Conservation (phyloP, 35 echinoderm and acorn worm genomes). For the Hemicentrotus pulcherrimus region DNA sequence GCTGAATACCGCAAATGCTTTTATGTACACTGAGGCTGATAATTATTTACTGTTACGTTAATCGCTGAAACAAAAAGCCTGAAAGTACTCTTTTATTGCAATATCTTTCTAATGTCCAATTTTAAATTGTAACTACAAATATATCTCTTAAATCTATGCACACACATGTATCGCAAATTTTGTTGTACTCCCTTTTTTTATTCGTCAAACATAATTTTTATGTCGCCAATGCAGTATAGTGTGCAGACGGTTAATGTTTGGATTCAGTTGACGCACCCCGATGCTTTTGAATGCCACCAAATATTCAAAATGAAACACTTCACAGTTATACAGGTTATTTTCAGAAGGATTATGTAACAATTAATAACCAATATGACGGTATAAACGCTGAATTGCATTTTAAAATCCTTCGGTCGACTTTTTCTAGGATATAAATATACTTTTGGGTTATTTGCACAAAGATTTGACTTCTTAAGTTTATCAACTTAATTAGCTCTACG, state of each 20-base stretch:
- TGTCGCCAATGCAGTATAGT: not conserved
- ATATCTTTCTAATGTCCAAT: not conserved
- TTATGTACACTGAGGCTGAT: not conserved
- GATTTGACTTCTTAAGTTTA: too few relatives aligned
- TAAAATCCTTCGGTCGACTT: too few relatives aligned
- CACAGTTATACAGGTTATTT: too few relatives aligned
- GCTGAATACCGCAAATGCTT: too few relatives aligned
- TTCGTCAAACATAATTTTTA: too few relatives aligned
- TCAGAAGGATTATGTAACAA: too few relatives aligned
- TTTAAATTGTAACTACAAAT: not conserved
- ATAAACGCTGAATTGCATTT: too few relatives aligned
- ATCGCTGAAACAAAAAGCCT: not conserved
- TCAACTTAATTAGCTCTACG: too few relatives aligned
- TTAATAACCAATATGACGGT: too few relatives aligned
- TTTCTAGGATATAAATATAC: too few relatives aligned
- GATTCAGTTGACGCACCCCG: not conserved
- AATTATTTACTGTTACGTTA: not conserved
- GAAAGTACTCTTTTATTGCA: not conserved
- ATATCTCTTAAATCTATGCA: not conserved
- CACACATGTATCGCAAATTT: not conserved
- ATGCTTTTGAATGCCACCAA: not conserved
- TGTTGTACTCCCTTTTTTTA: not conserved
- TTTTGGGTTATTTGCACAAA: too few relatives aligned
- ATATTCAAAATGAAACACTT: too few relatives aligned
- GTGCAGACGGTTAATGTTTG: not conserved